Conservation (phyloP, 2,113 vertebrate genomes). For the Scortum barcoo region DNA sequence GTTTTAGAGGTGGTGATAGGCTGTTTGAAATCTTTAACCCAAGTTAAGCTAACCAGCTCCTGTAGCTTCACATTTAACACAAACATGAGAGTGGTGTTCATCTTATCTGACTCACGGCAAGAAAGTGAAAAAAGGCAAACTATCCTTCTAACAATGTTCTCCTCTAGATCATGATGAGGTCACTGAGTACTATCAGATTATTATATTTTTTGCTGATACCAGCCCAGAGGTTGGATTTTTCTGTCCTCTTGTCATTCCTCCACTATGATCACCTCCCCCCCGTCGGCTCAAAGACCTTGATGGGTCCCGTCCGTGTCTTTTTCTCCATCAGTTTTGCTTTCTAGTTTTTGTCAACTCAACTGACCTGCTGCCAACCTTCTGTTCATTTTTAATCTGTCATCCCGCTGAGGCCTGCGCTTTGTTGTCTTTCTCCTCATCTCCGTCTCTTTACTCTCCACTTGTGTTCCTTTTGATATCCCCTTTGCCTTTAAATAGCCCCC, state of each 20-base stretch:
- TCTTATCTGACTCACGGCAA: neutral
- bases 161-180: neutral
- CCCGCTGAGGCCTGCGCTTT: slow-evolving; percentile 22
- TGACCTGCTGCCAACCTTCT: slow-evolving; percentile 43
- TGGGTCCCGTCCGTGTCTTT: slow-evolving; percentile 25
- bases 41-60: neutral
- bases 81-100: neutral
- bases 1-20: neutral
- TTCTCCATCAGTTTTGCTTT: slow-evolving; percentile 32
- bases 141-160: neutral
- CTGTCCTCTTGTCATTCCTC: slow-evolving; percentile 6
- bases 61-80: neutral
- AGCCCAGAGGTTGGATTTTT: slow-evolving; percentile 3
- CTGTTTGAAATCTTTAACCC: neutral
- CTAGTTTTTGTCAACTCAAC: slow-evolving; percentile 43
- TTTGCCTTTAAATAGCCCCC: slow-evolving; percentile 2
- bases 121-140: too few relatives aligned
- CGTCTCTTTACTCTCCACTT: slow-evolving; percentile 36
- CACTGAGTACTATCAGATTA: neutral
- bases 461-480: neutral
- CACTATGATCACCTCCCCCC: slow-evolving; percentile 37
- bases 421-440: slow-evolving; percentile 38
- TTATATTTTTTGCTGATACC: neutral
- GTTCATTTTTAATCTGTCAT: slow-evolving; percentile 44
- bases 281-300: slow-evolving; percentile 32